phyloP scores from a whole-genome alignment of 2,113 vertebrate genomes.

The Excalfactoria chinensis region DNA sequence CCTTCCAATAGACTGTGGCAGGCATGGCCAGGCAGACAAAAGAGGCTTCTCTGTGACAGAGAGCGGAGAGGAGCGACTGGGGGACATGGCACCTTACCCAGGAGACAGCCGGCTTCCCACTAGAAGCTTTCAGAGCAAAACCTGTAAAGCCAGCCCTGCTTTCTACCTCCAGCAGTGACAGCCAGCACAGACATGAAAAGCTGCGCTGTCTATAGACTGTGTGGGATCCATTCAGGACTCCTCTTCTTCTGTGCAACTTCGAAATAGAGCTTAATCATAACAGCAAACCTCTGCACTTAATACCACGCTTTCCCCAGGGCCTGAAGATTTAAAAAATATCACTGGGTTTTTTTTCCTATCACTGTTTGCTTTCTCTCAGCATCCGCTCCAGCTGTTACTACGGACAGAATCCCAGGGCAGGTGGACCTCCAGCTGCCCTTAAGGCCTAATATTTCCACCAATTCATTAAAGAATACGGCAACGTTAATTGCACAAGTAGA shows the following conservation, averaged over 20 bases:
- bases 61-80: neutral
- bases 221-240: neutral
- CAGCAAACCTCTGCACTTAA: neutral
- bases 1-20: constrained; percentile 92
- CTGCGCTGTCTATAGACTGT: neutral
- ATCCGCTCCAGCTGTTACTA: neutral
- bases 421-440: neutral
- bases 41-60: constrained; percentile 2
- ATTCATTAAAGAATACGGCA: neutral
- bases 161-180: neutral
- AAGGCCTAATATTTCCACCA: neutral
- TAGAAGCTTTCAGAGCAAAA: neutral
- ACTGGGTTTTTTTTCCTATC: neutral
- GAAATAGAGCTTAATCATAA: neutral
- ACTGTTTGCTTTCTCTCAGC: neutral
- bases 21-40: constrained; percentile 66
- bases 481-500: neutral
- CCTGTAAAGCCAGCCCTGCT: rapidly evolving
- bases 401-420: neutral
- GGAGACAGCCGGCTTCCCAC: neutral
- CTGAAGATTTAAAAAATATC: neutral
- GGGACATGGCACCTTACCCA: neutral
- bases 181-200: neutral
- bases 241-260: neutral
- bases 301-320: neutral